Percentiles rank a stretch among this genome's conserved stretches.
These are phyloP conservation scores for Portevinia maculata DNA, from an alignment of 2,888 invertebrate species.

Conservation along the genomic window DNA sequence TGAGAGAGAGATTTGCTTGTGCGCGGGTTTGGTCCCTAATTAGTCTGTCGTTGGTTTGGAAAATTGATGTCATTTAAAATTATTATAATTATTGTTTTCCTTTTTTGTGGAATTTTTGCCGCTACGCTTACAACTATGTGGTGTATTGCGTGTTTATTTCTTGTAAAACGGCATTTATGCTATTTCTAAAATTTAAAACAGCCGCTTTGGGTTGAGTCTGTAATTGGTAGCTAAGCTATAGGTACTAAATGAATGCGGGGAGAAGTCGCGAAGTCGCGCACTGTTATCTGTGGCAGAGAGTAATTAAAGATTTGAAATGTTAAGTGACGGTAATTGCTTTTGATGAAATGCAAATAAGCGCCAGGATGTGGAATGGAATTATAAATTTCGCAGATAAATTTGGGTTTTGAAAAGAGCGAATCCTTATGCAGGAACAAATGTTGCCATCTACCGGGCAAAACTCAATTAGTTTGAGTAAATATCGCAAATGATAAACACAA, in stretches of 20 bases:
- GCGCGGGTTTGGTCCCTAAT: conserved; percentile 45
- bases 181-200: conserved; percentile 5
- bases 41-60: conserved; percentile 66
- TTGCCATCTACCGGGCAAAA: neutral
- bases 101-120: neutral
- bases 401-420: neutral
- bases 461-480: no score
- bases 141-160: conserved; percentile 47
- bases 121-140: conserved; percentile 13
- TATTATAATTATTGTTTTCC: conserved; percentile 39
- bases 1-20: neutral
- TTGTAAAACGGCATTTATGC: conserved; percentile 35
- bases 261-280: neutral
- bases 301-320: conserved; percentile 36
- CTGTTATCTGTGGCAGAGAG: conserved; percentile 14
- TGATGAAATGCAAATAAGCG: conserved; percentile 22
- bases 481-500: no score
- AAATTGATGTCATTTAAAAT: conserved; percentile 63
- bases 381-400: neutral
- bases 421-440: neutral
- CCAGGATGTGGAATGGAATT: neutral
- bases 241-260: conserved; percentile 21
- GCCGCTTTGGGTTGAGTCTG: conserved; percentile 25
- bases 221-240: conserved; percentile 67
- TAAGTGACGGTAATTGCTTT: conserved; percentile 37